A percentile compares a stretch with the other conserved stretches of the same genome.
These are phyloP conservation scores for Benitochromis conjunctus DNA, from an alignment of 2,113 vertebrate species.

Conservation along the genomic window DNA sequence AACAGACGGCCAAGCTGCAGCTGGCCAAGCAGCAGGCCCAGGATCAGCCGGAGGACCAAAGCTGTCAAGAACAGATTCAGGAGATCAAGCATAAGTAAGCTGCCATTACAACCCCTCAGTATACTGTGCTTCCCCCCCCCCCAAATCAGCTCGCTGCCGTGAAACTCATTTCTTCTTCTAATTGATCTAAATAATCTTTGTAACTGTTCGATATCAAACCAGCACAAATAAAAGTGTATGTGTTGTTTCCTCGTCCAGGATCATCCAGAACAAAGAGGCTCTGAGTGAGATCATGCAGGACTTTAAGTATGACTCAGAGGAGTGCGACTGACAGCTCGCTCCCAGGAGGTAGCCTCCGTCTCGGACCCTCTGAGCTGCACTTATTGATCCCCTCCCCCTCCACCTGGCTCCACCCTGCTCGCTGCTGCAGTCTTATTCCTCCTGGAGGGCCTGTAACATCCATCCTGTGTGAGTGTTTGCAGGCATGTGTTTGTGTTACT, in stretches of 20 bases:
- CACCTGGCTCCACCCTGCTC: slow-evolving; percentile 39
- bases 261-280: slow-evolving; percentile 93
- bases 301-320: slow-evolving; percentile 95
- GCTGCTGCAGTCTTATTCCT: slow-evolving; percentile 47
- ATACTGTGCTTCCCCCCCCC: neutral
- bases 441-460: slow-evolving; percentile 8
- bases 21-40: slow-evolving; percentile 81
- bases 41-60: slow-evolving; percentile 79
- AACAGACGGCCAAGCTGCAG: slow-evolving; percentile 85
- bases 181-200: neutral
- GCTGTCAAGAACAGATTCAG: slow-evolving; percentile 76
- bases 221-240: neutral
- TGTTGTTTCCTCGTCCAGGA: slow-evolving; percentile 66
- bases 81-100: slow-evolving; percentile 82
- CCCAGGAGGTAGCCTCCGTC: slow-evolving; percentile 57
- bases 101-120: neutral
- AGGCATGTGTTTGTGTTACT: neutral
- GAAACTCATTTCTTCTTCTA: neutral
- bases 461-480: neutral
- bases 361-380: slow-evolving; percentile 7
- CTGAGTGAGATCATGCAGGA: slow-evolving; percentile 96
- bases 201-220: neutral
- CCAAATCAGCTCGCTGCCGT: neutral
- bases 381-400: slow-evolving; percentile 25
- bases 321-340: slow-evolving; percentile 76